Percentiles rank a stretch among this genome's conserved stretches.
Evolutionary conservation across 2,888 invertebrate species (phyloP).

Genomic region (Lasioglossum lativentre): DNA sequence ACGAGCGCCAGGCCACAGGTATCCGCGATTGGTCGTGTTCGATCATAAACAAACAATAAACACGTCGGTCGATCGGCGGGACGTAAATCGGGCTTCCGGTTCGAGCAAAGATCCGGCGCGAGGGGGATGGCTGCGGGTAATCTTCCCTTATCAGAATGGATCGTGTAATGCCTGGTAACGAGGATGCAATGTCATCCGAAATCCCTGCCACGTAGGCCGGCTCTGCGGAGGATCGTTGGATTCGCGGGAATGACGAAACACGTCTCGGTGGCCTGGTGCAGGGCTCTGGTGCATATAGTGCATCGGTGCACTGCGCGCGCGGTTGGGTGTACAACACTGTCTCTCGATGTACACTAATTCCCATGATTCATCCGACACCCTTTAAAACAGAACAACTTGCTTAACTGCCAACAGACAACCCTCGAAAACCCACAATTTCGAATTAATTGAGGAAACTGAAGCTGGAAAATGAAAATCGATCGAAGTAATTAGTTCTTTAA

Average conservation of each 20-base stretch:
- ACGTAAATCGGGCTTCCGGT: constrained; percentile 53
- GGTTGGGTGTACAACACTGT: background rate
- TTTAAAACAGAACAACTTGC: background rate
- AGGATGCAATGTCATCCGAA: constrained; percentile 75
- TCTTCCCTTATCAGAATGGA: constrained; percentile 68
- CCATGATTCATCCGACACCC: background rate
- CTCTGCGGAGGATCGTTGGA: constrained; percentile 70
- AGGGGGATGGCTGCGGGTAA: constrained; percentile 37
- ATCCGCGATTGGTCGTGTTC: background rate
- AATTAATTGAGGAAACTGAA: background rate
- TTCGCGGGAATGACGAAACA: constrained; percentile 72
- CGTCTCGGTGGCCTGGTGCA: constrained; percentile 47
- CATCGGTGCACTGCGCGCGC: background rate
- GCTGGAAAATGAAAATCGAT: background rate
- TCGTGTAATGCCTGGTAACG: constrained; percentile 73
- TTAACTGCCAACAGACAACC: background rate
- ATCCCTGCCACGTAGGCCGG: constrained; percentile 69
- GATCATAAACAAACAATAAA: constrained; percentile 49
- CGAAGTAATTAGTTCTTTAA: background rate
- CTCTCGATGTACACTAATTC: constrained; percentile 1
- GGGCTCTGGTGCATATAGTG: background rate
- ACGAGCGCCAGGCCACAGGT: background rate
- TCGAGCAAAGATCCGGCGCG: constrained; percentile 53
- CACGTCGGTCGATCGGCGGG: constrained; percentile 15
- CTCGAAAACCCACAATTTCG: background rate